These are phyloP conservation scores for Daphoenositta chrysoptera DNA, from an alignment of 2,113 vertebrate genomes.

Conservation along the genomic window DNA sequence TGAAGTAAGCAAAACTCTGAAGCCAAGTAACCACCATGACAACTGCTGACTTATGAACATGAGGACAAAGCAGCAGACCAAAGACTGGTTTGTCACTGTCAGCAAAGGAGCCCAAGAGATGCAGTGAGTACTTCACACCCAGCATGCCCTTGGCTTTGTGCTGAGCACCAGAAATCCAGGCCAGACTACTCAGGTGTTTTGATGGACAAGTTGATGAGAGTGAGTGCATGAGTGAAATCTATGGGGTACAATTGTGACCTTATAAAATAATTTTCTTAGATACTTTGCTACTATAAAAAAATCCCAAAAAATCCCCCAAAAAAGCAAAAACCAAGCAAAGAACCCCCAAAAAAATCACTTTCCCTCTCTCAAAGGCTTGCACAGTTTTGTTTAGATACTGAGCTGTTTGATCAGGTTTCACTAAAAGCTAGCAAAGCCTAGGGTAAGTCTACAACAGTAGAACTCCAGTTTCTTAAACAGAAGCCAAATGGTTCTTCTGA, in stretches of 20 bases:
- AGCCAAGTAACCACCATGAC: neutral
- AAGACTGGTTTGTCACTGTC: neutral
- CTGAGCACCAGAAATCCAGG: neutral
- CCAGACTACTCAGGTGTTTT: neutral
- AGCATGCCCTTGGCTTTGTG: accelerated
- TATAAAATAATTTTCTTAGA: neutral
- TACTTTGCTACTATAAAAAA: neutral
- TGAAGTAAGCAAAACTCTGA: neutral
- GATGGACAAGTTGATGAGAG: neutral
- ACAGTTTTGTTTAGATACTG: neutral
- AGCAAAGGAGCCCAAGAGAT: neutral
- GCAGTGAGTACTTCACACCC: accelerated
- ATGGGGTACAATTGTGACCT: neutral
- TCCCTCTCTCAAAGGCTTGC: neutral
- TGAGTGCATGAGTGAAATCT: neutral
- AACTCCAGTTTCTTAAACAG: neutral
- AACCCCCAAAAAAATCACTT: neutral
- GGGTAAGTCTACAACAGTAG: neutral
- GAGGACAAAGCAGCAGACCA: neutral
- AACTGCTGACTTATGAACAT: neutral
- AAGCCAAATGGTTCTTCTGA: neutral
- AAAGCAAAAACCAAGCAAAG: neutral
- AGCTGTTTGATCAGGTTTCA: neutral
- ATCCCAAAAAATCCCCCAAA: accelerated
- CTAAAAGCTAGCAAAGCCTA: neutral